These are phyloP conservation scores for Sandelia bainsii DNA, from an alignment of 2,797 vertebrate genomes.

Conservation along the genomic window DNA sequence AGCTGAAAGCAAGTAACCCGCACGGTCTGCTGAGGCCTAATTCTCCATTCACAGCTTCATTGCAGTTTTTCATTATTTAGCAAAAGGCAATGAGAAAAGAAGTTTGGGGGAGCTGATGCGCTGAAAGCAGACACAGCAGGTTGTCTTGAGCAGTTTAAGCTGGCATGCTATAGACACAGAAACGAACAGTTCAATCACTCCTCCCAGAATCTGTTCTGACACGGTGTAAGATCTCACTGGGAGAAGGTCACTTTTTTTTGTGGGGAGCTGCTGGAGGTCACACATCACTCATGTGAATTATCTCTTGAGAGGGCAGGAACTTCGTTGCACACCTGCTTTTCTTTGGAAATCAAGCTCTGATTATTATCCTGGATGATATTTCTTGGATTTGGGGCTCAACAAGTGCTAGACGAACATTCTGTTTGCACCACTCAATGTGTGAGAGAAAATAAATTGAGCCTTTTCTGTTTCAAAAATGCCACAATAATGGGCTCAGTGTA, in stretches of 20 bases:
- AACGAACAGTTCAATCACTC: conserved; percentile 82
- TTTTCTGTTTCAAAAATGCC: conserved; percentile 39
- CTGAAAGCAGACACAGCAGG: conserved; percentile 60
- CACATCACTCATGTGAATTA: conserved; percentile 78
- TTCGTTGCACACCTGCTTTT: conserved; percentile 70
- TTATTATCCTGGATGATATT: conserved; percentile 45
- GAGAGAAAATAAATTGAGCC: conserved; percentile 38
- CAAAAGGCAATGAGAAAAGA: conserved; percentile 58
- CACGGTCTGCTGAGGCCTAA: conserved; percentile 52
- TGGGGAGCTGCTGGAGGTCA: conserved; percentile 68
- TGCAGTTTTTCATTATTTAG: conserved; percentile 63
- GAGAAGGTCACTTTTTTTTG: conserved; percentile 72
- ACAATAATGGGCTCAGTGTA: conserved; percentile 42
- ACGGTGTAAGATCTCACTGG: conserved; percentile 68
- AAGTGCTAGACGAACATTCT: conserved; percentile 6
- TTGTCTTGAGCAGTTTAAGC: conserved; percentile 58
- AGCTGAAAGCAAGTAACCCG: conserved; percentile 49
- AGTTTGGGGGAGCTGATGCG: conserved; percentile 45
- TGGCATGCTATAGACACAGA: conserved; percentile 61
- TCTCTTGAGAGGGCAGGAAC: conserved; percentile 63
- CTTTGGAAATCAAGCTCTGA: conserved; percentile 42
- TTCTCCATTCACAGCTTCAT: conserved; percentile 63
- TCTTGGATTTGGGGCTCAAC: conserved; percentile 38
- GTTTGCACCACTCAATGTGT: conserved; percentile 30
- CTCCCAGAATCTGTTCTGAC: conserved; percentile 72